These are phyloP conservation scores for Rugalucina vietnamica DNA, from an alignment of 2,888 invertebrate species.

Conservation along the genomic window DNA sequence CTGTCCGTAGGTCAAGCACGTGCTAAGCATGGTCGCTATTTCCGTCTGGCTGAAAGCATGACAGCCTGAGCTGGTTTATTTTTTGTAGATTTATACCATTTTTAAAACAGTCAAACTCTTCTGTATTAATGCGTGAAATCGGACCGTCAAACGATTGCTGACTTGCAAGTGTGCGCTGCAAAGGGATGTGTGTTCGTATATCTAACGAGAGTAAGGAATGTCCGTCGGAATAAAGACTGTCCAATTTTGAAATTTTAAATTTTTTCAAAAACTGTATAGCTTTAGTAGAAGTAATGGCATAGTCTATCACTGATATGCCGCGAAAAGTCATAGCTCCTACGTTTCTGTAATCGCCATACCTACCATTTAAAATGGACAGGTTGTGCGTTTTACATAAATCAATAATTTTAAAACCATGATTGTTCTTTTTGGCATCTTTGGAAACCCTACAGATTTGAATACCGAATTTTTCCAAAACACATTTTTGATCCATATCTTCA, in stretches of 20 bases:
- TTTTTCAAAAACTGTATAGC: neutral
- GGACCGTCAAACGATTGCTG: too few species aligned
- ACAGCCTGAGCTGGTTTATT: too few species aligned
- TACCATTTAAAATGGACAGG: neutral
- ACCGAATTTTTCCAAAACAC: neutral
- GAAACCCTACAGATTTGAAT: neutral
- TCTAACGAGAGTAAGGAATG: neutral
- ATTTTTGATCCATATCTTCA: neutral
- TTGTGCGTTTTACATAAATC: neutral
- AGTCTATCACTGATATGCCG: neutral
- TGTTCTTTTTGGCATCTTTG: neutral
- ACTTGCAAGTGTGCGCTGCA: too few species aligned
- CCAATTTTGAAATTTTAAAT: neutral
- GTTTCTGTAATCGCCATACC: neutral
- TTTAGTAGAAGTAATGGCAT: neutral
- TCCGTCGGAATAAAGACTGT: neutral
- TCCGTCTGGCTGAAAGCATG: too few species aligned
- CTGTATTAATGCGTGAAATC: too few species aligned
- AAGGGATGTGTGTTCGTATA: too few species aligned
- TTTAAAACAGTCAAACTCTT: too few species aligned
- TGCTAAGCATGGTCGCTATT: too few species aligned
- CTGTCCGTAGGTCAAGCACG: too few species aligned
- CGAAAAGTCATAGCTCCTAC: neutral
- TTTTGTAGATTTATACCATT: too few species aligned
- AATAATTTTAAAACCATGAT: neutral